A percentile compares a stretch with the other conserved stretches of the same genome.
These are phyloP conservation scores for Drosophila seclusa DNA, from an alignment of 2,888 invertebrate species.

Conservation along the genomic window DNA sequence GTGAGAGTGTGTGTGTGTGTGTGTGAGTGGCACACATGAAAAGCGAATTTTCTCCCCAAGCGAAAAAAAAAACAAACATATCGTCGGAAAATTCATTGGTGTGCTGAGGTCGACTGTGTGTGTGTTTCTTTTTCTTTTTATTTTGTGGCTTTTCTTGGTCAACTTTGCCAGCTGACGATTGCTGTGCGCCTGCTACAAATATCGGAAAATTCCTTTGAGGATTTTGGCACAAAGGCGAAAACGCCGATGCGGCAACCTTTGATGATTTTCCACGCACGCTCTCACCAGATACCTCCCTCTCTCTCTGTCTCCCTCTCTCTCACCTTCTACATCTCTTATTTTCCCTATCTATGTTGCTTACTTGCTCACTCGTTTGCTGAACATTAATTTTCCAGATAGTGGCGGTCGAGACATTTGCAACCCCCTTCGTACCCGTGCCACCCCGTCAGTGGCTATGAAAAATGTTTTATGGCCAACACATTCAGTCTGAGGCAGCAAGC, in stretches of 20 bases:
- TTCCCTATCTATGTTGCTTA: slow-evolving; percentile 4
- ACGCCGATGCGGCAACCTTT: slow-evolving; percentile 78
- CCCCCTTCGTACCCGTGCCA: slow-evolving; percentile 54
- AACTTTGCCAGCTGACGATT: slow-evolving; percentile 61
- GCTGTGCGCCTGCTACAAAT: slow-evolving; percentile 82
- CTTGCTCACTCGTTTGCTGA: slow-evolving; percentile 14
- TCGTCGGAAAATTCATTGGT: slow-evolving; percentile 73
- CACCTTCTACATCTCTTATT: slow-evolving; percentile 4
- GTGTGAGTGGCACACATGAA: slow-evolving; percentile 64
- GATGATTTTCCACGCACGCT: slow-evolving; percentile 77
- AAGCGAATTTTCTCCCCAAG: slow-evolving; percentile 77
- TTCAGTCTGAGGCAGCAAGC: slow-evolving; percentile 25
- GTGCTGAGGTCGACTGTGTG: slow-evolving; percentile 50
- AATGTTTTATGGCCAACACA: slow-evolving; percentile 71
- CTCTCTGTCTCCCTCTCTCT: slow-evolving; percentile 5
- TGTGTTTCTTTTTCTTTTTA: slow-evolving; percentile 30
- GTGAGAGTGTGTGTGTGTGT: slow-evolving; percentile 8
- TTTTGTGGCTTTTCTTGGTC: slow-evolving; percentile 74
- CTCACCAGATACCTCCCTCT: slow-evolving; percentile 11
- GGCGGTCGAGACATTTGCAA: slow-evolving; percentile 66
- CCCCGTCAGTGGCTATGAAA: slow-evolving; percentile 48
- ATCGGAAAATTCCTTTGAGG: slow-evolving; percentile 85
- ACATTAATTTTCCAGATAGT: slow-evolving; percentile 72
- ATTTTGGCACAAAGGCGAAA: slow-evolving; percentile 81
- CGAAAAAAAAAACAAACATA: slow-evolving; percentile 55